phyloP scores from a whole-genome alignment of 92 coral and sea anemone genomes.

The Epizoanthus rinbou region DNA sequence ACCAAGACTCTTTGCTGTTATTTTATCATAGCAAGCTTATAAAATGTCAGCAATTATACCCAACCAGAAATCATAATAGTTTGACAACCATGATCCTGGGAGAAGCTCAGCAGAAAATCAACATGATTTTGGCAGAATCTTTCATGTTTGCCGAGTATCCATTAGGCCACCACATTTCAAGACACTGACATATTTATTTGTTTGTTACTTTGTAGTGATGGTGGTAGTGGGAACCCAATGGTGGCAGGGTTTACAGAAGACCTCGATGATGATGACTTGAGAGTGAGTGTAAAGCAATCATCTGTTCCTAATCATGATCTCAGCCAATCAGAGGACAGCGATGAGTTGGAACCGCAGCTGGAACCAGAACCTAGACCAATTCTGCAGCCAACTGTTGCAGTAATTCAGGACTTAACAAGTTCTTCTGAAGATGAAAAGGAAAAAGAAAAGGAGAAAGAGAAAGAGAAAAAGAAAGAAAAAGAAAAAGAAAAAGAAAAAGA shows the following conservation, averaged over 20 bases:
- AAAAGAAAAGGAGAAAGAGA: conserved; percentile 65
- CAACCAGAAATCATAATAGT: no score
- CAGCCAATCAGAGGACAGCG: conserved; percentile 18
- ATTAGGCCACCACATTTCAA: no score
- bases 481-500: background rate
- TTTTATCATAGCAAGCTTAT: no score
- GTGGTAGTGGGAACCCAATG: conserved; percentile 82
- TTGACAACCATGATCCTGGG: no score
- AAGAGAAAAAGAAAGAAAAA: background rate
- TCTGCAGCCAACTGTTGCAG: conserved; percentile 48
- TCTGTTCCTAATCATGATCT: conserved; percentile 19
- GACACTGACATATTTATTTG: background rate
- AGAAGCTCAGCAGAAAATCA: no score
- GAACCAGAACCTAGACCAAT: conserved; percentile 1
- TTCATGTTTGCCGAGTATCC: background rate
- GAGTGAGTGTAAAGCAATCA: conserved; percentile 29
- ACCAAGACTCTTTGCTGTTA: no score
- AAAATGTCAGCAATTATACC: no score
- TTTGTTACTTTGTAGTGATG: conserved; percentile 49
- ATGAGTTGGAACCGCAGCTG: background rate
- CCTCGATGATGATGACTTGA: conserved; percentile 74
- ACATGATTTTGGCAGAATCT: background rate
- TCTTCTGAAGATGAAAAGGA: conserved; percentile 50
- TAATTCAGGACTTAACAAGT: conserved; percentile 76
- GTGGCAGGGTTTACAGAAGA: conserved; percentile 95